Conservation (phyloP, 2,888 invertebrate genomes). For the Conomelus anceps region DNA sequence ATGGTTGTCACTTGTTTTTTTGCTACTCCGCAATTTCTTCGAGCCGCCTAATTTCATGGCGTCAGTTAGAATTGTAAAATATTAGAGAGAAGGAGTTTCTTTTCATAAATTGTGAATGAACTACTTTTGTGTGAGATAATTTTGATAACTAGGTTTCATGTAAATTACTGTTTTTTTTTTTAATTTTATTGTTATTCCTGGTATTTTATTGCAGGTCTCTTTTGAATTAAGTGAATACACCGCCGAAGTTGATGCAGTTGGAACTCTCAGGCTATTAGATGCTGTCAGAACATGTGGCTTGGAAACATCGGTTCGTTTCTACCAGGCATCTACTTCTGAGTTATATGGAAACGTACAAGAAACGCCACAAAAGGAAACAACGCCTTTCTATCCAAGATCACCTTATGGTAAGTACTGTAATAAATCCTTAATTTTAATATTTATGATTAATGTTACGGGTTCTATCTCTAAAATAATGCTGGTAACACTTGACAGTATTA, state of each 20-base stretch:
- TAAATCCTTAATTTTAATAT: too few species aligned
- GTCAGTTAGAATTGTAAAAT: too few species aligned
- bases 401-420: constrained; percentile 41
- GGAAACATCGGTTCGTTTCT: constrained; percentile 59
- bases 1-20: too few species aligned
- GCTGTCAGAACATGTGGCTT: constrained; percentile 85
- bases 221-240: constrained; percentile 99
- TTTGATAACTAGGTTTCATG: too few species aligned
- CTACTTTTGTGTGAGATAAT: too few species aligned
- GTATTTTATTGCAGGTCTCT: constrained; percentile 54
- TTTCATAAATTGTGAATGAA: too few species aligned
- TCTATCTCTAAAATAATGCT: too few species aligned
- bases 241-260: constrained; percentile 95
- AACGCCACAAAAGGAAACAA: constrained; percentile 88
- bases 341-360: constrained; percentile 89
- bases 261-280: constrained; percentile 82
- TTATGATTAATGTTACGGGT: too few species aligned
- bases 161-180: not conserved
- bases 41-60: too few species aligned
- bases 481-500: too few species aligned
- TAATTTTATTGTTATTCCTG: constrained; percentile 7
- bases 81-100: too few species aligned
- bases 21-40: too few species aligned
- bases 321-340: constrained; percentile 95
- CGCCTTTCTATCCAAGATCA: constrained; percentile 92